Evolutionary conservation across 2,113 vertebrate genomes (phyloP), one percentile per base, ranked within the genome.

Genomic region (Macquaria australasica): DNA sequence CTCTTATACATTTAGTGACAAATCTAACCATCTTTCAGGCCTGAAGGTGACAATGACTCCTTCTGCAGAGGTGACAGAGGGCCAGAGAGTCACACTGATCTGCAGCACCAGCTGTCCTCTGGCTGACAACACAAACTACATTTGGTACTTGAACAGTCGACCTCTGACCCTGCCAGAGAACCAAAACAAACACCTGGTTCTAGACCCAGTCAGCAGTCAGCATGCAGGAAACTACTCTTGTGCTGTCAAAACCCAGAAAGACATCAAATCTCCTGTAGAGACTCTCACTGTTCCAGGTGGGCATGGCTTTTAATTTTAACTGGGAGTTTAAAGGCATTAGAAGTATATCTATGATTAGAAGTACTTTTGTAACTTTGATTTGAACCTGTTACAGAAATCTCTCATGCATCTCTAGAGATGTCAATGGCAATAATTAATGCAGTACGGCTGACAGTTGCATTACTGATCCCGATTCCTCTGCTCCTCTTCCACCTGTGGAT

Each of bases 31-130:
- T 39, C 7, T 48, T 48, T 25, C 68, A 89, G 87, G 12, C 0
- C 28, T 91, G 56, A 85, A 4, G 12, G 79, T 89, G 76, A 23
- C 0, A 15, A 23, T 87, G 2, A 14, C 0, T 41, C 82, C 88
- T 8, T 82, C 74, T 77, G 66, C 71, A 34, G 62, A 4, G 59
- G 81, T 88, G 81, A 82, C 78, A 51, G 62, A 73, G n/a, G 45
- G 53, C 41, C 84, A 90, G 78, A 84, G 37, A 82, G 84, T 87
- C 84, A 67, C 77, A 31, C 75, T 88, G 25, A 88, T 70, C 48
- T 70, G 68, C 48, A 70, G 9, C 1, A 51, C 68, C 68, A 70
- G 68, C 68, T 70, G 68, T 34, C 68, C 68, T 51, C 68, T 70
- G 25, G 14, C 68, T 11, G 9, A 70, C 68, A 34, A 21, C 76